phyloP scores from a whole-genome alignment of 2,888 invertebrate species.

The Acanthopleura granulata region DNA sequence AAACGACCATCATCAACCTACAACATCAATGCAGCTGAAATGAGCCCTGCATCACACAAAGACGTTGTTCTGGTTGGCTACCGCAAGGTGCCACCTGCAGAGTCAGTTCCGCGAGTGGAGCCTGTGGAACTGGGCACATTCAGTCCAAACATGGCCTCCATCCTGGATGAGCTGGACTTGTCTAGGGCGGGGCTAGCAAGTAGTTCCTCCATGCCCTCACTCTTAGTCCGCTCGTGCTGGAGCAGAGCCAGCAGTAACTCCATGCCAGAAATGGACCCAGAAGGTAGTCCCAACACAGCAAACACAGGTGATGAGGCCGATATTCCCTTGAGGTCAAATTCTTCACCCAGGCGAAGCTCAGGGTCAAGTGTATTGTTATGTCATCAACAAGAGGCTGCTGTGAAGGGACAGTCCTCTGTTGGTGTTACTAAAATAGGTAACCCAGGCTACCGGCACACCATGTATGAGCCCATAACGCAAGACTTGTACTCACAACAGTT shows the following conservation, averaged over 20 bases:
- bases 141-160: conserved; percentile 44
- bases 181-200: conserved; percentile 27
- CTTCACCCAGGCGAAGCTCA: not conserved
- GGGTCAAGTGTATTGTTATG: not conserved
- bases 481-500: not conserved
- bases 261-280: conserved; percentile 57
- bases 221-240: conserved; percentile 50
- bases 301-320: not conserved
- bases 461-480: conserved; percentile 11
- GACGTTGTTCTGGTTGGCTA: conserved; percentile 64
- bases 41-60: conserved; percentile 30
- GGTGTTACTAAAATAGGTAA: not conserved
- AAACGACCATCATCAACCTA: conserved; percentile 62
- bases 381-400: not conserved
- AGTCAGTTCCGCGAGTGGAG: conserved; percentile 34
- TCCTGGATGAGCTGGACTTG: conserved; percentile 24
- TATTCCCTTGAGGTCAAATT: not conserved
- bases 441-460: not conserved
- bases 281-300: conserved; percentile 1
- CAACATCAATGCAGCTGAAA: conserved; percentile 53
- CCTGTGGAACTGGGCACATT: conserved; percentile 62
- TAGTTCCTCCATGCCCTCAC: conserved; percentile 53
- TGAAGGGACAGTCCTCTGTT: not conserved
- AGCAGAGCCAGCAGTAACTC: conserved; percentile 61
- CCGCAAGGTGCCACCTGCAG: conserved; percentile 51